Percentiles rank a stretch among this genome's conserved stretches.
Conservation (phyloP, 1,140 invertebrate genomes). For the Idris sp. region DNA sequence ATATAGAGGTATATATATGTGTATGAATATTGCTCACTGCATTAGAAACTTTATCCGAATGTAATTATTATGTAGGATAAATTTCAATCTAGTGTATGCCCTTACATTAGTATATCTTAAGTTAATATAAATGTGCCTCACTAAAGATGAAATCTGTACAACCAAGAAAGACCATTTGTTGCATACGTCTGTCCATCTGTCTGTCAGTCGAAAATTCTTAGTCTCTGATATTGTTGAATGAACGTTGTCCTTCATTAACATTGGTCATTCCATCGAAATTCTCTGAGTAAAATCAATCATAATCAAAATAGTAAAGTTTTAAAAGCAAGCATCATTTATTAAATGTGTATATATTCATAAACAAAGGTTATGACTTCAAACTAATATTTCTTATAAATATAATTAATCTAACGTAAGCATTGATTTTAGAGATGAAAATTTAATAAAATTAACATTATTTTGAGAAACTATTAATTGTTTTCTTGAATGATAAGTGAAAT, state of each 20-base stretch:
- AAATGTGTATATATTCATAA: too few species aligned
- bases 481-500: too few species aligned
- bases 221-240: conserved; percentile 55
- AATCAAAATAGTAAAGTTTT: conserved; percentile 57
- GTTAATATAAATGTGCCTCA: conserved; percentile 73
- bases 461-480: too few species aligned
- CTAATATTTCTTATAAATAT: conserved; percentile 41
- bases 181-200: conserved; percentile 66
- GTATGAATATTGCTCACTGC: too few species aligned
- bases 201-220: conserved; percentile 55
- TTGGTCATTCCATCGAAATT: conserved; percentile 57
- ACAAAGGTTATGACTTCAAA: conserved; percentile 45
- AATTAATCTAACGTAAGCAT: conserved; percentile 42
- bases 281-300: conserved; percentile 56
- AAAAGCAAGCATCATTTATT: conserved; percentile 54
- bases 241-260: conserved; percentile 58
- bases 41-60: too few species aligned
- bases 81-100: conserved; percentile 61
- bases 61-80: conserved; percentile 2
- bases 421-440: conserved; percentile 9
- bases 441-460: too few species aligned
- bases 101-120: conserved; percentile 68
- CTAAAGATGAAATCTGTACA: conserved; percentile 72
- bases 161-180: conserved; percentile 75
- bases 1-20: too few species aligned